phyloP scores from a whole-genome alignment of 2,888 invertebrate genomes.

The Plebejus argus region DNA sequence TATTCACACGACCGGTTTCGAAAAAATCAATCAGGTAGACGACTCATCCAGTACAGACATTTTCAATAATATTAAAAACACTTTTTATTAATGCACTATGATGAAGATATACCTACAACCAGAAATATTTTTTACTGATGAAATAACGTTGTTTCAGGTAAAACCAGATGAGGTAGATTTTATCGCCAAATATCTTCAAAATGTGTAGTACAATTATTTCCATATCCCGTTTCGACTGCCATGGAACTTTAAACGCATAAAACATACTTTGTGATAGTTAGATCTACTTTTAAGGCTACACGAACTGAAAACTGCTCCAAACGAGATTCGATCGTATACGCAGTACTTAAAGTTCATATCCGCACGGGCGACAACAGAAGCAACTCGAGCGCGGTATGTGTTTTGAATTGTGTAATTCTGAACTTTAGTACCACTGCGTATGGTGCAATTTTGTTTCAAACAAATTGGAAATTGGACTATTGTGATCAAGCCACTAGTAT shows the following conservation, averaged over 20 bases:
- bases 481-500: slow-evolving; percentile 17
- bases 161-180: slow-evolving; percentile 46
- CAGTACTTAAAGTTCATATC: background rate
- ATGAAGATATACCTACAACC: no score
- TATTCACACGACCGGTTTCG: no score
- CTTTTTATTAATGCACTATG: no score
- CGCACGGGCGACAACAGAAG: background rate
- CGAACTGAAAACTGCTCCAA: background rate
- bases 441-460: background rate
- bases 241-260: slow-evolving; percentile 45
- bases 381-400: background rate
- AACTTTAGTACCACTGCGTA: background rate
- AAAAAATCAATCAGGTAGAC: no score
- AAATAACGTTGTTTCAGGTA: slow-evolving; percentile 55
- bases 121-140: no score
- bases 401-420: background rate
- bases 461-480: background rate
- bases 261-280: slow-evolving; percentile 46
- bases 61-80: no score
- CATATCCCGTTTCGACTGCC: slow-evolving; percentile 69
- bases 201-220: slow-evolving; percentile 71
- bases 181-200: slow-evolving; percentile 48
- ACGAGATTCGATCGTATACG: background rate
- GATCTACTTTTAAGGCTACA: slow-evolving; percentile 12
- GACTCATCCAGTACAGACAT: no score